Evolutionary conservation across 2,888 invertebrate species (phyloP).

Genomic region (Ectemnius continuus): DNA sequence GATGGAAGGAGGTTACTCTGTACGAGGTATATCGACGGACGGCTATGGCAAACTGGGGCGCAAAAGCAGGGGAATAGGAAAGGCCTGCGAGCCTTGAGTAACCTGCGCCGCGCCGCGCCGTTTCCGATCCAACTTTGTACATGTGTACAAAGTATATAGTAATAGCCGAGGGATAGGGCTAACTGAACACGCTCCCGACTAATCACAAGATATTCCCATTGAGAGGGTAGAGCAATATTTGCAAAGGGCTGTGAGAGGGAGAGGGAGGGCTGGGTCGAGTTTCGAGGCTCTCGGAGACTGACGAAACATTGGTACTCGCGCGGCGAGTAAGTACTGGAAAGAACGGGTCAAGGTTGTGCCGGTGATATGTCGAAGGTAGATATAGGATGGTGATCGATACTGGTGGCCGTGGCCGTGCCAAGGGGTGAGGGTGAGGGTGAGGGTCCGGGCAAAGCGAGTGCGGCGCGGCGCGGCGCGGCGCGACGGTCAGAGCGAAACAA

Average conservation of each 20-base stretch:
- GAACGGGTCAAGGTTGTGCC: constrained; percentile 61
- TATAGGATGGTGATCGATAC: constrained; percentile 53
- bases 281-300: not conserved
- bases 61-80: constrained; percentile 2
- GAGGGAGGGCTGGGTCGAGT: not conserved
- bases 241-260: not conserved
- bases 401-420: constrained; percentile 40
- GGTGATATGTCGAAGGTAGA: constrained; percentile 35
- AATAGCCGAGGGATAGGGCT: no score
- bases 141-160: no score
- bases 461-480: no score
- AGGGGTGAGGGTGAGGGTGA: constrained; percentile 21
- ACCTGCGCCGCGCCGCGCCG: not conserved
- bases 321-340: constrained; percentile 33
- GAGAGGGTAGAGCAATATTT: no score
- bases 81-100: not conserved
- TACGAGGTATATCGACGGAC: constrained; percentile 9
- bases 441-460: not conserved
- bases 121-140: no score
- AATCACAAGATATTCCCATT: no score
- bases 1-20: constrained; percentile 24
- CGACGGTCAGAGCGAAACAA: constrained; percentile 23
- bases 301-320: constrained; percentile 2
- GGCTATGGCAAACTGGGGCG: constrained; percentile 30
- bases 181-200: no score